These are phyloP conservation scores for Melitaea athalia DNA, from an alignment of 2,888 invertebrate genomes.

Conservation along the genomic window DNA sequence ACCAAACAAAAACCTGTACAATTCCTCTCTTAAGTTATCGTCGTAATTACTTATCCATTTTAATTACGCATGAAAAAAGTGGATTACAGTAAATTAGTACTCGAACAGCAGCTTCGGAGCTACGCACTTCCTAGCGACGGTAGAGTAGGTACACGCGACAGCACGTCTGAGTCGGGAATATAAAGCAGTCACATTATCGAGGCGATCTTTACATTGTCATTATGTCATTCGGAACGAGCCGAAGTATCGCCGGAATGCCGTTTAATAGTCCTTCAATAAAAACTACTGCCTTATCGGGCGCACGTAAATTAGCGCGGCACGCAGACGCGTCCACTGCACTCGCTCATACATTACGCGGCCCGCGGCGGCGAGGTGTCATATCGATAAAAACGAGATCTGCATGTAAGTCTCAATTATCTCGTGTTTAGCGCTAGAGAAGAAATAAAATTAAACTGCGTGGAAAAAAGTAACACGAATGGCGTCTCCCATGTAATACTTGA, in stretches of 20 bases:
- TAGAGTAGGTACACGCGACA: neutral
- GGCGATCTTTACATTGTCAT: slow-evolving; percentile 19
- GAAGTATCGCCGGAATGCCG: slow-evolving; percentile 15
- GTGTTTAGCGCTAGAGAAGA: neutral
- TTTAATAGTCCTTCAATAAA: slow-evolving; percentile 15
- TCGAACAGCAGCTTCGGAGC: neutral
- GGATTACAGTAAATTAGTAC: too few species aligned
- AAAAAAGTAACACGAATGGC: neutral
- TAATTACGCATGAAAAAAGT: too few species aligned
- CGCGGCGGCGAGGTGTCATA: neutral
- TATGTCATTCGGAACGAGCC: slow-evolving; percentile 16
- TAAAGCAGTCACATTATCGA: slow-evolving; percentile 4
- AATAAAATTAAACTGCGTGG: neutral
- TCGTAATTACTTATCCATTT: too few species aligned
- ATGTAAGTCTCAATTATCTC: neutral
- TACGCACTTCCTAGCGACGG: neutral
- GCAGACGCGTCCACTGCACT: neutral
- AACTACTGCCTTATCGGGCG: slow-evolving; percentile 1
- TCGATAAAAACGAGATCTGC: neutral
- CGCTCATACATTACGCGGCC: slow-evolving; percentile 11
- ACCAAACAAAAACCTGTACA: too few species aligned
- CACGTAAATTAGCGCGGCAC: slow-evolving; percentile 10
- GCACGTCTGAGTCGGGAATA: slow-evolving; percentile 1
- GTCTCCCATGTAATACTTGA: neutral
- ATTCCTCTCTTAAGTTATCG: too few species aligned